These are phyloP conservation scores for Murina feae DNA, from an alignment of 2,113 vertebrate genomes.

Conservation along the genomic window DNA sequence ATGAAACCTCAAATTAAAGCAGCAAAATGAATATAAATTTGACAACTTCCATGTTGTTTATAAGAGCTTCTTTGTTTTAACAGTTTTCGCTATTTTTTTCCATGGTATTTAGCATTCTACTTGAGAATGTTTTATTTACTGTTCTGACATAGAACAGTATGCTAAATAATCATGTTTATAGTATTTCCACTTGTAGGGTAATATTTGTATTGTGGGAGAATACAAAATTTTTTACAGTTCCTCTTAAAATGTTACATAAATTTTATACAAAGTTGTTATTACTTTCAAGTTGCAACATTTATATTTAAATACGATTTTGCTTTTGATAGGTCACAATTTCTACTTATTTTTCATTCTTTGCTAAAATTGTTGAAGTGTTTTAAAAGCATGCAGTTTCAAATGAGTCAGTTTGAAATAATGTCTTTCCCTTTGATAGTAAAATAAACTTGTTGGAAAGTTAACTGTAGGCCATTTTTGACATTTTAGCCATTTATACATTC, in stretches of 20 bases:
- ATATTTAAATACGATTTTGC: slow-evolving; percentile 40
- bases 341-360: slow-evolving; percentile 13
- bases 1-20: slow-evolving; percentile 83
- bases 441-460: background rate
- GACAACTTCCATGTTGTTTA: slow-evolving; percentile 80
- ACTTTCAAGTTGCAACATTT: slow-evolving; percentile 36
- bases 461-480: background rate
- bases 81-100: slow-evolving; percentile 64
- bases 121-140: slow-evolving; percentile 65
- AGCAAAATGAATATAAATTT: slow-evolving; percentile 81
- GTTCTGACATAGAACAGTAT: slow-evolving; percentile 35
- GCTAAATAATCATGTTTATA: slow-evolving; percentile 42
- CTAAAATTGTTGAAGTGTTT: slow-evolving; percentile 18
- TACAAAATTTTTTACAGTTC: slow-evolving; percentile 13
- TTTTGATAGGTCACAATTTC: slow-evolving; percentile 21
- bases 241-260: slow-evolving; percentile 35
- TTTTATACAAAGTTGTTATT: slow-evolving; percentile 43
- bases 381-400: slow-evolving; percentile 1
- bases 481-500: background rate
- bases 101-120: slow-evolving; percentile 56
- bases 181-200: background rate
- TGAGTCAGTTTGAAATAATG: slow-evolving; percentile 37
- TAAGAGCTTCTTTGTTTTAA: slow-evolving; percentile 69
- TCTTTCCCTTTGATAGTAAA: background rate
- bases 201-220: slow-evolving; percentile 24